Evolutionary conservation across 1,140 invertebrate genomes (phyloP), one percentile per base, ranked within the genome.

Genomic region (Triops longicaudatus): DNA sequence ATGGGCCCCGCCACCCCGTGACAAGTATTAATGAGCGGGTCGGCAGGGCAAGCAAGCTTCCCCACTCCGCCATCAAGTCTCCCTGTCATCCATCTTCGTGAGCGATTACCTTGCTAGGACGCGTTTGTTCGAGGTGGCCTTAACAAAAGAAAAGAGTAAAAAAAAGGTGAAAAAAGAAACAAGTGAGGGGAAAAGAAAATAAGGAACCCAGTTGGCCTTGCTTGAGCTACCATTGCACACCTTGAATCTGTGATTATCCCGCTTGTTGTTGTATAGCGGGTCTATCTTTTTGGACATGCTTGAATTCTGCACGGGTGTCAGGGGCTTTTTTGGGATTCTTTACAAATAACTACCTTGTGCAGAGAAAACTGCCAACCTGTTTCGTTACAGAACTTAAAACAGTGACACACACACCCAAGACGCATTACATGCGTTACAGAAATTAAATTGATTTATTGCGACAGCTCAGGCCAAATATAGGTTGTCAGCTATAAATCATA

Each of bases 11-110:
- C 74, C 37, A 75, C 44, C 44, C 37, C 74, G n/a, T 75, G 74
- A 75, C 74, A 75, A 75, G 74, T 75, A 75, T 75, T 75, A 75
- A 75, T 75, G 37, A 44, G 74, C 74, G 74, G 74, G 44, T 26
- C 27, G 73, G 44, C 37, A 43, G 27, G 37, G 44, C 74, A 42
- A 44, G 44, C 74, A 75, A 75, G 26, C 74, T 44, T 44, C 28
- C 44, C 44, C 28, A 75, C 74, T 75, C 37, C 74, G 37, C 27
- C 28, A 26, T 63, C 50, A 63, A 63, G 50, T 63, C 50, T 63
- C 50, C 50, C 50, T 63, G 50, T 63, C 28, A 75, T 75, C 74
- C 74, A 75, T 75, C 74, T 75, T 43, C 74, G 37, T 75, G 74
- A 75, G 74, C 74, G 74, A 75, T 75, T 26, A 75, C 74, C 74